Conservation (phyloP, 1,140 invertebrate species). For the Euwallacea fornicatus region DNA sequence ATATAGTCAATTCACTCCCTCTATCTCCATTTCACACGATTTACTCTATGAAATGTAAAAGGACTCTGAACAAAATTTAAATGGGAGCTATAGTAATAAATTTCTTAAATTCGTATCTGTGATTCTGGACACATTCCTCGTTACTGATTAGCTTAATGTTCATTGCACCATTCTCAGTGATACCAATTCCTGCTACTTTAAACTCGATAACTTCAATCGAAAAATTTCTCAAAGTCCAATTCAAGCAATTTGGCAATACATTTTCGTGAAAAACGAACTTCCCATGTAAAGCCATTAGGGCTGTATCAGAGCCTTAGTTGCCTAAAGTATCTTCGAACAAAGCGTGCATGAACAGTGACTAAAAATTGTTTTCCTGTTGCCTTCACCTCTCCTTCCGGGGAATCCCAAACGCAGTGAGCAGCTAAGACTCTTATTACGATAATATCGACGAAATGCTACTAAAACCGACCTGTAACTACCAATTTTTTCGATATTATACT, state of each 20-base stretch:
- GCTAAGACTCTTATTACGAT: constrained; percentile 41
- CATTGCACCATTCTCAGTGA: constrained; percentile 54
- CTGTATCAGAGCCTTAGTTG: constrained; percentile 57
- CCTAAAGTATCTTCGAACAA: constrained; percentile 54
- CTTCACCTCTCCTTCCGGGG: constrained; percentile 46
- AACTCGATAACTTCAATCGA: background rate
- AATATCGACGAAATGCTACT: background rate
- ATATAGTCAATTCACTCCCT: constrained; percentile 54
- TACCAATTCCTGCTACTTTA: constrained; percentile 53
- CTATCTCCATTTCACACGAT: constrained; percentile 57
- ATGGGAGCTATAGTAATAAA: constrained; percentile 54
- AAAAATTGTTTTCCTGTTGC: constrained; percentile 50
- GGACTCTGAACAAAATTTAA: constrained; percentile 36
- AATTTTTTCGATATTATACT: constrained; percentile 53
- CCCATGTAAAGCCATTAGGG: constrained; percentile 51
- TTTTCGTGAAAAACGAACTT: constrained; percentile 44
- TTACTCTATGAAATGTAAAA: constrained; percentile 42
- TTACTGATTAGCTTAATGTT: constrained; percentile 49
- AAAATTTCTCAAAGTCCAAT: constrained; percentile 44
- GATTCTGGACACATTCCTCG: constrained; percentile 49
- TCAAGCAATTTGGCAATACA: constrained; percentile 54
- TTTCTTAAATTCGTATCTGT: constrained; percentile 54
- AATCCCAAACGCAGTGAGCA: constrained; percentile 56
- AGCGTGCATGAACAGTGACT: constrained; percentile 50
- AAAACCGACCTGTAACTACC: constrained; percentile 51